Percentiles rank a stretch among this genome's conserved stretches.
phyloP scores from a whole-genome alignment of 2,888 invertebrate species.

The Callyntrura guangdongensis region DNA sequence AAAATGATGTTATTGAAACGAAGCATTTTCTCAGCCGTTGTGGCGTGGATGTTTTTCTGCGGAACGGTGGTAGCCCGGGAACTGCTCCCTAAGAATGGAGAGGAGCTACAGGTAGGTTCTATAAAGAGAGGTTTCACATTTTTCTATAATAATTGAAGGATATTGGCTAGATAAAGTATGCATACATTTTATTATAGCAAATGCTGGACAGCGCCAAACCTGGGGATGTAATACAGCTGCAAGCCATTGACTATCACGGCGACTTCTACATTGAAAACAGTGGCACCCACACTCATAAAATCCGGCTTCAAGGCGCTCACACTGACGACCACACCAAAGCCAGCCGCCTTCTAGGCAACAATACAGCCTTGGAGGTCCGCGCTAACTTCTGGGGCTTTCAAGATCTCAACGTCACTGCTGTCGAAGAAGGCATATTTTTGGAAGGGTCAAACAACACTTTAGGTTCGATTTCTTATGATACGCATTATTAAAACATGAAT shows the following conservation, averaged over 20 bases:
- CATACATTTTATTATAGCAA: slow-evolving; percentile 22
- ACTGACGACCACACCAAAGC: slow-evolving; percentile 68
- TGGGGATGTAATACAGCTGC: slow-evolving; percentile 68
- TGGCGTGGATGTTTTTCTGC: background rate
- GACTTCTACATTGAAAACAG: slow-evolving; percentile 76
- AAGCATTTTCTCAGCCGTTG: background rate
- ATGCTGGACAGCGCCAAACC: slow-evolving; percentile 65
- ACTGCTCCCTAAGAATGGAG: slow-evolving; percentile 36
- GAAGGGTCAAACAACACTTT: slow-evolving; percentile 72
- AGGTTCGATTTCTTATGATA: no score
- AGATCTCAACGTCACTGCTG: slow-evolving; percentile 74
- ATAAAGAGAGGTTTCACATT: background rate
- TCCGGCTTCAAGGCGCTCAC: slow-evolving; percentile 63
- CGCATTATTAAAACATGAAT: no score
- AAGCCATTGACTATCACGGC: slow-evolving; percentile 71
- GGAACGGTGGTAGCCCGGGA: background rate
- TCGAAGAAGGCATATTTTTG: slow-evolving; percentile 69
- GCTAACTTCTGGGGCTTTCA: slow-evolving; percentile 63
- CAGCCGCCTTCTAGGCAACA: slow-evolving; percentile 72
- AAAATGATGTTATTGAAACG: background rate
- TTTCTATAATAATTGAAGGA: background rate
- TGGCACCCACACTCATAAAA: slow-evolving; percentile 55
- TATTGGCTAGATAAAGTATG: background rate
- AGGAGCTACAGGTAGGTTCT: slow-evolving; percentile 40
- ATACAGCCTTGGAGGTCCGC: slow-evolving; percentile 72